Evolutionary conservation across 2,113 vertebrate species (phyloP).

Genomic region (Potamarius usumacintae): DNA sequence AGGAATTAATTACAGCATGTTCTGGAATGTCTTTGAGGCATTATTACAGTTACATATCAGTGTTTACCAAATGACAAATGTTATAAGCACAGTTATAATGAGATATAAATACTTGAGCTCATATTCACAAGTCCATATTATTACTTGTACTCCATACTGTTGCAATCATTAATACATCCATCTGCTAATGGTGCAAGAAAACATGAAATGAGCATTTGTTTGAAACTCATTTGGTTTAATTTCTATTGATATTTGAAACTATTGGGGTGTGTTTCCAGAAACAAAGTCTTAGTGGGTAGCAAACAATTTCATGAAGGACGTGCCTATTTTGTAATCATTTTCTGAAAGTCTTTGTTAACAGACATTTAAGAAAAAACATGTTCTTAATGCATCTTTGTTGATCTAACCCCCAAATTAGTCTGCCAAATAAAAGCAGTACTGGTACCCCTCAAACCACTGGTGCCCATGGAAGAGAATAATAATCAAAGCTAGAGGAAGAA

Average conservation of each 20-base stretch:
- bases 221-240: constrained; percentile 2
- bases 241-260: neutral
- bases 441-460: too few relatives aligned
- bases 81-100: neutral
- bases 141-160: neutral
- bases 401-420: neutral
- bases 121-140: neutral
- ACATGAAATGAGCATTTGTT: neutral
- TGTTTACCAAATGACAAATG: neutral
- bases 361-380: neutral
- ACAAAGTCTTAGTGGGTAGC: neutral
- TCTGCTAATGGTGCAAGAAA: constrained; percentile 30
- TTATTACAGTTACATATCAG: neutral
- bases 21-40: neutral
- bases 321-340: neutral
- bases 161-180: neutral
- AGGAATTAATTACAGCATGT: neutral
- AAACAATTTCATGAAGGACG: neutral
- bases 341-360: neutral
- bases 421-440: neutral
- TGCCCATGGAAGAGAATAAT: too few relatives aligned
- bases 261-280: neutral
- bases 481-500: too few relatives aligned
- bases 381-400: neutral
- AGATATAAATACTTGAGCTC: neutral